Evolutionary conservation across 2,113 vertebrate genomes (phyloP).

Genomic region (Verasper variegatus): DNA sequence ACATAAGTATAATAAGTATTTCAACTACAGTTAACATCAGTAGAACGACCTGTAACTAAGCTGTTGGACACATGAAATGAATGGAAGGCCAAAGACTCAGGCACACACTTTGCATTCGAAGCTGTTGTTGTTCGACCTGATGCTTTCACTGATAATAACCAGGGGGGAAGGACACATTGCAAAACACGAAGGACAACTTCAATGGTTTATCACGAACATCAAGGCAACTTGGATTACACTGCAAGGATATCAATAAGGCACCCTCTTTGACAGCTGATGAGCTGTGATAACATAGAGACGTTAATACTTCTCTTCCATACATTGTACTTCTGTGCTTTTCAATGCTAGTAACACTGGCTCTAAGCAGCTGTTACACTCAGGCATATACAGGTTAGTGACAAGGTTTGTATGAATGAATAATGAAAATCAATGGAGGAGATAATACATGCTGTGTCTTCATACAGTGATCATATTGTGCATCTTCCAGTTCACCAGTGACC

Average conservation of each 20-base stretch:
- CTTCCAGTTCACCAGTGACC: constrained; percentile 10
- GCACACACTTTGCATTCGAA: constrained; percentile 17
- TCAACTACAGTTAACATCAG: constrained; percentile 6
- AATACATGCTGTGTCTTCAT: not conserved
- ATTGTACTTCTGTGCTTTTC: constrained; percentile 62
- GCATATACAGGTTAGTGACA: constrained; percentile 2
- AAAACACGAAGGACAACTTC: constrained; percentile 13
- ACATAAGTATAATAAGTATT: not conserved
- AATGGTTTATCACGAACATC: not conserved
- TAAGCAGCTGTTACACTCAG: not conserved
- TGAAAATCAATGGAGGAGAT: constrained; percentile 9
- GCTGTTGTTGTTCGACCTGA: constrained; percentile 5
- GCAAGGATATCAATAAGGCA: constrained; percentile 75
- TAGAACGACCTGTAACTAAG: not conserved
- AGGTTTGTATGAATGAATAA: not conserved
- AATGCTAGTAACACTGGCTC: constrained; percentile 40
- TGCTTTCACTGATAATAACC: not conserved
- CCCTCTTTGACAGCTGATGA: constrained; percentile 48
- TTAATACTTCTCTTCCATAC: constrained; percentile 51
- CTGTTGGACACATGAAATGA: constrained; percentile 30
- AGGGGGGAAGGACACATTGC: not conserved
- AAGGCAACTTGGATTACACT: constrained; percentile 76
- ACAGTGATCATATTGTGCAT: constrained; percentile 18
- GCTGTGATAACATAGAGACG: constrained; percentile 32
- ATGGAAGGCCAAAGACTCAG: constrained; percentile 36